Evolutionary conservation across 2,888 invertebrate genomes (phyloP), one percentile per base, ranked within the genome.

Genomic region (Diloba caeruleocephala): DNA sequence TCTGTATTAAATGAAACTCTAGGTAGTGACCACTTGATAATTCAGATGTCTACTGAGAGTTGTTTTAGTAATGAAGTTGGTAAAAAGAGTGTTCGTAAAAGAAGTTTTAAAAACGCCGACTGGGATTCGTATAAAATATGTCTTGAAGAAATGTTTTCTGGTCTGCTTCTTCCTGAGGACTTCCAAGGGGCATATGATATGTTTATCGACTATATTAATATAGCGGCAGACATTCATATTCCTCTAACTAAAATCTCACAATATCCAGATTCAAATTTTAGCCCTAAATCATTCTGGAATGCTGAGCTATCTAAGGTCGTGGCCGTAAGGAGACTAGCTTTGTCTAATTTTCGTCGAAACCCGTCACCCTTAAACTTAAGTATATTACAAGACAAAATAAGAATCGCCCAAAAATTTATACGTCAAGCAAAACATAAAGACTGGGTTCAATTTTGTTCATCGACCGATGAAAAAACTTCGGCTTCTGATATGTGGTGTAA

Each of bases 201-300:
- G n/a, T n/a, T n/a, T n/a, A n/a, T n/a, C n/a, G 13, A 17, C 13
- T 15, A n/a, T n/a, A n/a, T n/a, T n/a, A n/a, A n/a, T 4, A 17
- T 9, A 17, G 6, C 33, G 8, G 33, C 33, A 8, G 33, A 33
- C n/a, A 14, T 5, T 8, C 4, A 2, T 17, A 33, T 33, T 15
- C 33, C 17, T 1, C 17, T 9, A 9, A 33, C 9, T 17, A 33
- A 33, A 9, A 1, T 17, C n/a, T 17, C 3, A 8, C 1, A 15
- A 8, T 17, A 17, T 9, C 33, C 33, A 9, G n/a, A n/a, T 5
- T 7, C 9, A 2, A 43, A 33, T n/a, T 17, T 38, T 31, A 34
- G 12, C 0, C 45, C 45, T 8, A 45, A 29, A 13, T 21, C 36
- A 5, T 45, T 37, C 10, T 45, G 45, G 45, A 29, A 10, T 9